Evolutionary conservation across 2,113 vertebrate genomes (phyloP).

Genomic region (Pipra filicauda): DNA sequence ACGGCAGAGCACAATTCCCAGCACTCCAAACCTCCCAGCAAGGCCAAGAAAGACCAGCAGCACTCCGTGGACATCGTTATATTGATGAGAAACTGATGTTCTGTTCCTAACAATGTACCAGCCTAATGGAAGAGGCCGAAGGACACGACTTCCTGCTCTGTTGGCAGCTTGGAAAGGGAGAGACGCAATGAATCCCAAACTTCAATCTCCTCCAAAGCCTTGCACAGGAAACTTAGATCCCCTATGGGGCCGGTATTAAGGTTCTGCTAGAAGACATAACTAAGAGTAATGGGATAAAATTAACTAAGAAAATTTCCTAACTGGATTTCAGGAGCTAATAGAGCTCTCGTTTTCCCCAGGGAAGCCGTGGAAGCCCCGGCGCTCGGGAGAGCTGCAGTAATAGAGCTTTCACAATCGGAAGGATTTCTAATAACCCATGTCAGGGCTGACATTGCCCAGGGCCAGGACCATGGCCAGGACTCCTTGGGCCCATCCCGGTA

Average conservation of each 20-base stretch:
- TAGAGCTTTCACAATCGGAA: conserved; percentile 25
- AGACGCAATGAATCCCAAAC: conserved; percentile 58
- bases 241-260: conserved; percentile 51
- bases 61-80: not conserved
- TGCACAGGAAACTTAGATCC: conserved; percentile 60
- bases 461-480: conserved; percentile 21
- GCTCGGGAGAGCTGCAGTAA: conserved; percentile 47
- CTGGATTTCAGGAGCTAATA: conserved; percentile 65
- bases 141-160: conserved; percentile 62
- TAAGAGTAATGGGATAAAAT: conserved; percentile 69
- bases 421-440: conserved; percentile 37
- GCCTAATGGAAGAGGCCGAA: conserved; percentile 46
- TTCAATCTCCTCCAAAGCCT: conserved; percentile 53
- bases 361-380: conserved; percentile 46
- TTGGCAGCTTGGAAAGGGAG: conserved; percentile 32
- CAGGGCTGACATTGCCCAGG: not conserved
- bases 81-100: conserved; percentile 47
- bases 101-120: not conserved
- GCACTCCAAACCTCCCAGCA: not conserved
- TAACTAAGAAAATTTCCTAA: conserved; percentile 69
- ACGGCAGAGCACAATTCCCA: not conserved
- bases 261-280: conserved; percentile 62
- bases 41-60: not conserved
- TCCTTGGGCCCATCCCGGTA: not conserved
- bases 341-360: conserved; percentile 55